A percentile compares a stretch with the other conserved stretches of the same genome.
Evolutionary conservation across 2,888 invertebrate genomes (phyloP).

Genomic region (Hyposoter dolosus): DNA sequence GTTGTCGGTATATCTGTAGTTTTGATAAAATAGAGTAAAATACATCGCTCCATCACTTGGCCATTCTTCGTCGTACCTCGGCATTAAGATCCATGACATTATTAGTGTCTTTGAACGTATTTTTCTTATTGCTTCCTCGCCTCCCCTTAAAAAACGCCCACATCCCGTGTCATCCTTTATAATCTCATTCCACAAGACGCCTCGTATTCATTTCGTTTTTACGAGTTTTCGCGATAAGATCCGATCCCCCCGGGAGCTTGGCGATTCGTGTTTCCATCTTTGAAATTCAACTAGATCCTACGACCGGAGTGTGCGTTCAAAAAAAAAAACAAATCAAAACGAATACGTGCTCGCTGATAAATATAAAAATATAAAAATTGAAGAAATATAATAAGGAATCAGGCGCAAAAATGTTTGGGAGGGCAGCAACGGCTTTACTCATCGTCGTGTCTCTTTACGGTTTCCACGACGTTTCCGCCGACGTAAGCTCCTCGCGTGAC

Average conservation of each 20-base stretch:
- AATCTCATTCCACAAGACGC: conserved; percentile 69
- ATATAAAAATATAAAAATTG: background rate
- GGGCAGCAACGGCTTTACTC: conserved; percentile 46
- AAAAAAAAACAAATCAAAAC: background rate
- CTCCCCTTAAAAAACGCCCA: conserved; percentile 75
- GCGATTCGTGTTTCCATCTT: background rate
- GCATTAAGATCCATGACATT: conserved; percentile 71
- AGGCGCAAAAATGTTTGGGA: conserved; percentile 40
- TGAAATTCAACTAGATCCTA: conserved; percentile 3
- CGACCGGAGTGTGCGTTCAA: background rate
- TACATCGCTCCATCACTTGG: conserved; percentile 44
- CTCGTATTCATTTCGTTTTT: conserved; percentile 64
- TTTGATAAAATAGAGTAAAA: conserved; percentile 21
- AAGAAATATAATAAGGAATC: background rate
- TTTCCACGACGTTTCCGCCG: conserved; percentile 69
- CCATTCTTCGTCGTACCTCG: conserved; percentile 65
- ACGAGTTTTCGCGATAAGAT: conserved; percentile 60
- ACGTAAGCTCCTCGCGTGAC: conserved; percentile 70
- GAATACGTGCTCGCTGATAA: background rate
- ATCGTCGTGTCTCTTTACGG: conserved; percentile 69
- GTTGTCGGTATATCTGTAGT: background rate
- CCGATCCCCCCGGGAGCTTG: conserved; percentile 17
- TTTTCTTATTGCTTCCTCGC: conserved; percentile 22
- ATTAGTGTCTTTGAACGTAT: conserved; percentile 43
- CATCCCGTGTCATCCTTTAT: conserved; percentile 81